These are phyloP conservation scores for Capitulum mitella DNA, from an alignment of 2,888 invertebrate species.

Conservation along the genomic window DNA sequence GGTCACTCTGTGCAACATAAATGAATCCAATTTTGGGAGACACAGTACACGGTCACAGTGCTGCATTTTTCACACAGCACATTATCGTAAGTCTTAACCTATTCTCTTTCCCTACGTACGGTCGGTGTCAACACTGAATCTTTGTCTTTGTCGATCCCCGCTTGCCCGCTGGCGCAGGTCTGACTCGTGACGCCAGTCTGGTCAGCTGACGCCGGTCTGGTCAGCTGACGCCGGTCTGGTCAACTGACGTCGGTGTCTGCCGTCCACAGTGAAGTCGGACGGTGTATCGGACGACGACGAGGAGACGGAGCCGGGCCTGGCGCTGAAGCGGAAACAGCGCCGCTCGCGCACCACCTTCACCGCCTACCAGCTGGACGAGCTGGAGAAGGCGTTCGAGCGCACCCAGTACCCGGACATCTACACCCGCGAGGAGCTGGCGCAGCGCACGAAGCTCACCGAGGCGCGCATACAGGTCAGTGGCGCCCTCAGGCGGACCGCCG, in stretches of 20 bases:
- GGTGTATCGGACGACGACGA: slow-evolving; percentile 73
- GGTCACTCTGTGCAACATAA: no score
- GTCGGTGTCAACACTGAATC: no score
- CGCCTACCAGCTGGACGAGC: slow-evolving; percentile 80
- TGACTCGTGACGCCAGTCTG: no score
- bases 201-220: no score
- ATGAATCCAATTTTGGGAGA: no score
- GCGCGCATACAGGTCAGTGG: slow-evolving; percentile 77
- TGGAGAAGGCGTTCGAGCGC: slow-evolving; percentile 83
- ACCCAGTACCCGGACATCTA: slow-evolving; percentile 95
- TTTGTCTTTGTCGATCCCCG: no score
- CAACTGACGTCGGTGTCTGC: background rate
- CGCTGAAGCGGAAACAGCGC: slow-evolving; percentile 80
- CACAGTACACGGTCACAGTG: no score
- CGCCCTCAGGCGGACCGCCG: no score
- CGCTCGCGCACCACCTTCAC: slow-evolving; percentile 90
- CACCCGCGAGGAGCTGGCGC: slow-evolving; percentile 83
- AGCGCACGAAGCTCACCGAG: slow-evolving; percentile 83
- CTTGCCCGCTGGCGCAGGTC: no score
- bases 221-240: slow-evolving; percentile 13
- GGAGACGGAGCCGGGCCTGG: slow-evolving; percentile 85
- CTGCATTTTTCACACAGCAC: no score
- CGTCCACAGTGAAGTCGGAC: slow-evolving; percentile 45
- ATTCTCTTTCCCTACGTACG: no score
- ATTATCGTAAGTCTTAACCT: no score